Percentiles rank a stretch among this genome's conserved stretches.
Conservation (phyloP, 2,797 vertebrate genomes). For the Sebastes minor region DNA sequence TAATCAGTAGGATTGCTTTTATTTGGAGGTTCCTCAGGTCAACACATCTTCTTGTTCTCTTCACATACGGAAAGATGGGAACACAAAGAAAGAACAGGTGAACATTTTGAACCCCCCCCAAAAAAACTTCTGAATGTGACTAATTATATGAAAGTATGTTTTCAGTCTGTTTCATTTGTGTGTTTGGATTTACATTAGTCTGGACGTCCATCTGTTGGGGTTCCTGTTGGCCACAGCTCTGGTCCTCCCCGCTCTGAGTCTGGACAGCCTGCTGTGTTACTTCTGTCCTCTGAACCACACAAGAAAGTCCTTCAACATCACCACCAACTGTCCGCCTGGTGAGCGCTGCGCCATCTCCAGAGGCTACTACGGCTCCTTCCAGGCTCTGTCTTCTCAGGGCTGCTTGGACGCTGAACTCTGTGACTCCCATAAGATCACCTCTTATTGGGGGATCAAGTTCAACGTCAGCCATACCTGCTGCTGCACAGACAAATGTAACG, state of each 20-base stretch:
- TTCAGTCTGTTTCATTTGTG: not conserved
- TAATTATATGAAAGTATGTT: not conserved
- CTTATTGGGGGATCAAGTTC: conserved; percentile 30
- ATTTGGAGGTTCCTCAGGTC: conserved; percentile 1
- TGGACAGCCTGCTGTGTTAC: conserved; percentile 61
- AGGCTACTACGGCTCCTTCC: conserved; percentile 47
- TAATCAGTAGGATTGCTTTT: conserved; percentile 47
- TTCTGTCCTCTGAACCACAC: conserved; percentile 67
- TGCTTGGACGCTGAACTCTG: conserved; percentile 64
- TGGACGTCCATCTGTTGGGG: not conserved
- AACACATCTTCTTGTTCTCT: not conserved
- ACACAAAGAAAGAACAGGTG: conserved; percentile 52
- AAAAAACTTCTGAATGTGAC: not conserved
- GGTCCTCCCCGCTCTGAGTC: conserved; percentile 25
- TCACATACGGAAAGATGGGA: conserved; percentile 38
- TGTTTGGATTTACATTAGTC: conserved; percentile 35
- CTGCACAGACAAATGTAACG: conserved; percentile 71
- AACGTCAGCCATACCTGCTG: conserved; percentile 73
- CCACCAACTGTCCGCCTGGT: conserved; percentile 58
- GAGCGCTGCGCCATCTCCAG: conserved; percentile 69
- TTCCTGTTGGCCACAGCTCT: conserved; percentile 22
- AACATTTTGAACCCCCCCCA: not conserved
- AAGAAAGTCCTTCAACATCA: conserved; percentile 42
- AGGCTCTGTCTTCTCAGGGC: conserved; percentile 71
- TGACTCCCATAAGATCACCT: conserved; percentile 22